Percentiles rank a stretch among this genome's conserved stretches.
Evolutionary conservation across 2,797 vertebrate genomes (phyloP).

Genomic region (Margarornis squamiger): DNA sequence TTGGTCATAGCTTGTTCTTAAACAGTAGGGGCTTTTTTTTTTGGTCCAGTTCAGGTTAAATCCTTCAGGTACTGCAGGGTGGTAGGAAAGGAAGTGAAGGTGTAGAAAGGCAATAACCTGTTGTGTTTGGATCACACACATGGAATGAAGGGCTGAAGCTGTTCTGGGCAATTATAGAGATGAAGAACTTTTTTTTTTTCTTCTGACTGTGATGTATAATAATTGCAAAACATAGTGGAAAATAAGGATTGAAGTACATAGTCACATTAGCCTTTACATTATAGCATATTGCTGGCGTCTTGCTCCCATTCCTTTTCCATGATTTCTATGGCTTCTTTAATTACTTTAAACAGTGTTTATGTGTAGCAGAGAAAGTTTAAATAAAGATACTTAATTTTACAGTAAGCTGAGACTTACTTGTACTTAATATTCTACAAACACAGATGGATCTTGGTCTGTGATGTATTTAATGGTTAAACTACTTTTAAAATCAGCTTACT

Average conservation of each 20-base stretch:
- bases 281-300: not conserved
- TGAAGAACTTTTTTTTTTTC: not conserved
- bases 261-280: not conserved
- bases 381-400: not conserved
- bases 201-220: not conserved
- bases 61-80: not conserved
- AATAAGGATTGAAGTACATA: not conserved
- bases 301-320: not conserved
- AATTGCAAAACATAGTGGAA: not conserved
- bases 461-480: not conserved
- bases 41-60: not conserved
- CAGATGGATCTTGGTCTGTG: not conserved
- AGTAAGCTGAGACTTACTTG: not conserved
- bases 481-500: not conserved
- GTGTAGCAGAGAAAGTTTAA: not conserved
- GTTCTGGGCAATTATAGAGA: not conserved
- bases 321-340: not conserved
- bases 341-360: not conserved
- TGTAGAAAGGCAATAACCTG: not conserved
- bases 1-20: not conserved
- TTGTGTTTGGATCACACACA: not conserved
- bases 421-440: not conserved
- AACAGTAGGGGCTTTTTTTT: not conserved
- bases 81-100: not conserved
- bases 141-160: not conserved